phyloP scores from a whole-genome alignment of 2,113 vertebrate genomes.

The Bubalus kerabau region DNA sequence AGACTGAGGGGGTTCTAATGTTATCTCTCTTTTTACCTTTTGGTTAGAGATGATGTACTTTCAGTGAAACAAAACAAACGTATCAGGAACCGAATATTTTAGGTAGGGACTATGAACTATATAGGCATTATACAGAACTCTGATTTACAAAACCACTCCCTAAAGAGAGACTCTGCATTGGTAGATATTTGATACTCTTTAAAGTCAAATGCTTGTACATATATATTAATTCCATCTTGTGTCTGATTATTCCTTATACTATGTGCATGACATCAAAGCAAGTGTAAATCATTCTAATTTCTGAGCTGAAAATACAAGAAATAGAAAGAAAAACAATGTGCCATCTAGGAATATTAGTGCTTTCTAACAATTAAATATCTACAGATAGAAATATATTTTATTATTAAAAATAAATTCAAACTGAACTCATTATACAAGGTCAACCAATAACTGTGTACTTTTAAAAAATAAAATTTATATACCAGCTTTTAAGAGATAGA shows the following conservation, averaged over 20 bases:
- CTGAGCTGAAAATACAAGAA: not conserved
- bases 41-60: not conserved
- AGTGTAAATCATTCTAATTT: not conserved
- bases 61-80: not conserved
- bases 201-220: not conserved
- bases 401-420: not conserved
- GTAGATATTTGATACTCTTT: not conserved
- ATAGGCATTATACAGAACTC: not conserved
- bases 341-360: not conserved
- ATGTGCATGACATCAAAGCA: not conserved
- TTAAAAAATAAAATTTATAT: not conserved
- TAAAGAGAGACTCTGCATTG: not conserved
- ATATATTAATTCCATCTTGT: not conserved
- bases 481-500: not conserved
- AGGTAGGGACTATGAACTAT: not conserved
- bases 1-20: not conserved
- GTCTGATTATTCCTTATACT: not conserved
- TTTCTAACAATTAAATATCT: not conserved
- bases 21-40: not conserved
- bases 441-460: not conserved
- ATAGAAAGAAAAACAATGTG: not conserved
- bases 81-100: not conserved
- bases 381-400: not conserved
- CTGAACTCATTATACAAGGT: not conserved
- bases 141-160: not conserved